Base-by-base conservation (phyloP, 2,888 invertebrate species). In the Boloria euphrosyne region DNA sequence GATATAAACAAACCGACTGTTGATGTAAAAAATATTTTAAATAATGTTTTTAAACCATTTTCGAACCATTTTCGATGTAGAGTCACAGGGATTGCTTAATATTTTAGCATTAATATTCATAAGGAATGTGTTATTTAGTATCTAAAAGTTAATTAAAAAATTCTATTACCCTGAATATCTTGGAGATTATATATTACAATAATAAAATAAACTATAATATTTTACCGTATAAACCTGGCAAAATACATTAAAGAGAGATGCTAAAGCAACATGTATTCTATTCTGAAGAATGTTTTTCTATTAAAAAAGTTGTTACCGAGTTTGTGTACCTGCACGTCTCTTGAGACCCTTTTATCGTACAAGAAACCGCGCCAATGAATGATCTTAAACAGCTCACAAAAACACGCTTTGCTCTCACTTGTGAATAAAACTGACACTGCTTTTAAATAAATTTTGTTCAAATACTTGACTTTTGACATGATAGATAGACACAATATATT, bases 351-450 rank as follows among this genome's bases (percentile, higher is more conserved):
- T 82, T 82, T 78, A 81, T 78, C 75, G 75, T 67, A 47, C 62
- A 51, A 67, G 78, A 84, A 85, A 83, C 80, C 81, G 85, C 86
- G 88, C 77, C 80, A 87, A 86, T 88, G 84, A 87, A 88, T 88
- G 86, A 85, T 85, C 84, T 81, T 77, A 78, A 85, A 83, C 80
- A 83, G 70, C 65, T 47, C 49, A 67, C 65, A 65, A 84, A 83
- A 85, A 84, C 81, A 80, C 81, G 84, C 79, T 85, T 79, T 79
- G 71, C 67, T 70, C 17, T 49, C 66, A 64, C 68, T 68, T 68
- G 58, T 55, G 18, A 31, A 61, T 70, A 52, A 49, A 52, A 60
- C 27, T 57, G 62, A 66, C 58, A 64, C 64, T 58, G 58, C 49
- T 61, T 67, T 67, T 47, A 53, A 64, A 62, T 61, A 61, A 58